A percentile compares a stretch with the other conserved stretches of the same genome.
These are phyloP conservation scores for Epizoanthus stellaris DNA, from an alignment of 92 coral and sea anemone species.

Conservation along the genomic window DNA sequence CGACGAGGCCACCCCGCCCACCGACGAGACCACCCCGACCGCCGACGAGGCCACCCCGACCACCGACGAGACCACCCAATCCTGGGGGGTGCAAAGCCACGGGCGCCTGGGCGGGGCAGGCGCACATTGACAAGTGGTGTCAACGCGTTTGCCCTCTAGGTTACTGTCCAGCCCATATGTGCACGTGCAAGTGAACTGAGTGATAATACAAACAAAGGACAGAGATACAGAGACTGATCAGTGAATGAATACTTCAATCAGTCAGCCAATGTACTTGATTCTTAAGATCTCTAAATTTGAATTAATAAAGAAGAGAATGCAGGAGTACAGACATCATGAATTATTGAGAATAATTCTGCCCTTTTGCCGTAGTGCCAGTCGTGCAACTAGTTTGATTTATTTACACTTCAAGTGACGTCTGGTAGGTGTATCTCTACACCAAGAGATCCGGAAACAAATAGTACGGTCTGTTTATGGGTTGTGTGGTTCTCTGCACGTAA, in stretches of 20 bases:
- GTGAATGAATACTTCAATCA: no score
- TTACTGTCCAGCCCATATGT: slow-evolving; percentile 6
- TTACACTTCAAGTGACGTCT: no score
- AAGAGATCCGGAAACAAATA: no score
- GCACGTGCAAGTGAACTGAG: not conserved
- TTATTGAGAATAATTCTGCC: no score
- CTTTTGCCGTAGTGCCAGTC: no score
- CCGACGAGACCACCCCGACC: not conserved
- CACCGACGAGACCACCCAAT: slow-evolving; percentile 1
- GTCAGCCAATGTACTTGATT: not conserved
- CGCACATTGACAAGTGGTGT: slow-evolving; percentile 3
- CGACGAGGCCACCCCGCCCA: not conserved
- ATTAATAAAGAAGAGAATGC: no score
- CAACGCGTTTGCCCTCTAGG: not conserved
- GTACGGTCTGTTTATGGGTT: no score
- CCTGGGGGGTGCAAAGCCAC: slow-evolving; percentile 17
- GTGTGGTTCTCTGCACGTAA: no score
- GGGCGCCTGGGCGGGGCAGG: not conserved
- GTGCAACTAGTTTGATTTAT: no score
- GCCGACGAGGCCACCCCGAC: not conserved
- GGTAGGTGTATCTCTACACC: no score
- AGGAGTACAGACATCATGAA: no score
- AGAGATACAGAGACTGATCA: no score
- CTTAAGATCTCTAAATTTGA: not conserved
- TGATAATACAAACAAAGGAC: not conserved